These are phyloP conservation scores for Probosciger aterrimus DNA, from an alignment of 2,113 vertebrate species.

Conservation along the genomic window DNA sequence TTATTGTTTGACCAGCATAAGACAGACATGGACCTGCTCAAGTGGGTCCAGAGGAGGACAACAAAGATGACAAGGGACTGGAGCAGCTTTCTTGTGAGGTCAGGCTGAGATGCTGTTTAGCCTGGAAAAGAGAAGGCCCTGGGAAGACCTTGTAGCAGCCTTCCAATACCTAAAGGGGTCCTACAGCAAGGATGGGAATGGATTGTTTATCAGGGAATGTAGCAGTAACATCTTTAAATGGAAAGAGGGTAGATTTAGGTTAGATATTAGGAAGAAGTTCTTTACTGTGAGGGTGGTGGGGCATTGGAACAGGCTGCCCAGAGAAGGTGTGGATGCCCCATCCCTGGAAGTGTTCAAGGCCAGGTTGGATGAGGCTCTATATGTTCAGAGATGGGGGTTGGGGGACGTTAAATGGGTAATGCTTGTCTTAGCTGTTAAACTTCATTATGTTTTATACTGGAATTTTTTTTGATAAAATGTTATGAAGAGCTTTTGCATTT, in stretches of 20 bases:
- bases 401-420: background rate
- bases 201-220: background rate
- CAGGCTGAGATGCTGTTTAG: background rate
- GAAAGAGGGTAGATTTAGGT: background rate
- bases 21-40: background rate
- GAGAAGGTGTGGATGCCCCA: background rate
- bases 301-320: background rate
- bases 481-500: background rate
- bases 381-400: background rate
- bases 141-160: background rate
- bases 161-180: background rate
- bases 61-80: fast-evolving
- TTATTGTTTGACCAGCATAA: background rate
- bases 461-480: background rate
- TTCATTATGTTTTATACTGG: background rate
- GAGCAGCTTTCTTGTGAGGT: background rate
- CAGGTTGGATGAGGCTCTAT: background rate
- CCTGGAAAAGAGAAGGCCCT: background rate
- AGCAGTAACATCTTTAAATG: background rate
- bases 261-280: background rate
- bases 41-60: background rate
- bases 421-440: background rate
- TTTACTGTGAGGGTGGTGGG: background rate
- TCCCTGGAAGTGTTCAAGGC: background rate
- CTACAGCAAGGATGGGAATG: background rate